Evolutionary conservation across 1,140 invertebrate genomes (phyloP), one percentile per base, ranked within the genome.

Genomic region (Neodiprion lecontei): DNA sequence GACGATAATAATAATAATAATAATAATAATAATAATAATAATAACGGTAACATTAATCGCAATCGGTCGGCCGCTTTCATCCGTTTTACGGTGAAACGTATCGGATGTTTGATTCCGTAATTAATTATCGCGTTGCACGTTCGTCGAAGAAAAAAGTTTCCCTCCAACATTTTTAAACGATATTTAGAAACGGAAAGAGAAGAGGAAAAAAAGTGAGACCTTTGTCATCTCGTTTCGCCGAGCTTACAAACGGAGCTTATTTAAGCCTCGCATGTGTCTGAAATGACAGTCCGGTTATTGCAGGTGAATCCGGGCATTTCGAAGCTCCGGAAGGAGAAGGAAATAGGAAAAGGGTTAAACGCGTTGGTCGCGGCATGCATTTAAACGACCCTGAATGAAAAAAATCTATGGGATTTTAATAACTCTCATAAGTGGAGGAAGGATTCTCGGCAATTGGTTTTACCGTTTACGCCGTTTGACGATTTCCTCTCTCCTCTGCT

Each of bases 251-350:
- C 28, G 28, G 28, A 40, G 28, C 28, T 40, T 40, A 40, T 40
- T 40, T 40, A 40, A 40, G 28, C 28, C 28, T 40, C 28, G 28
- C 28, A 40, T 40, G 28, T 40, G 28, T 40, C 28, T 5, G 28
- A 40, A 78, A 77, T 70, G 79, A 83, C 77, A 79, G 81, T 78
- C 79, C 78, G 79, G 80, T 84, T 83, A 84, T 84, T 79, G 82
- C 74, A 74, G 77, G 23, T 72, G 28, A 81, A 79, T 81, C 80
- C 83, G 83, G 83, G 83, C 83, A 84, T 78, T 78, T 79, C 77
- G 66, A 69, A 78, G 77, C 77, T 17, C 70, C 72, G 69, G 2
- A 69, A 28, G 12, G 68, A 69, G 9, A 69, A 69, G 68, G 12
- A 28, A 28, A 69, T 28, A 12, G 68, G 12, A 40, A 40, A 40